Percentiles rank a stretch among this genome's conserved stretches.
Conservation (phyloP, 1,140 invertebrate species). For the Prorops nasuta region DNA sequence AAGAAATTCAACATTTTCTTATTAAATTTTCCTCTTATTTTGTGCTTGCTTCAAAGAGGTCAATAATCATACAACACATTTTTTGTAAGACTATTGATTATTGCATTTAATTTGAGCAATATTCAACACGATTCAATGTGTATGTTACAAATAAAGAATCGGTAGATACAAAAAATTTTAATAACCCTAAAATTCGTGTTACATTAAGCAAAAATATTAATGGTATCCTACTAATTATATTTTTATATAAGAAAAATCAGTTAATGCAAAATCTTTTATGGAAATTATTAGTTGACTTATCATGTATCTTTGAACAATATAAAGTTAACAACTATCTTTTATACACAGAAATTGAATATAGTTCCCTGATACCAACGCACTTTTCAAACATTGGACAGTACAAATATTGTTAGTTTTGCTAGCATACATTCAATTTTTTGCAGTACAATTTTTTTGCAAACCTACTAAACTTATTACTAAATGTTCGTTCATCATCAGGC, state of each 20-base stretch:
- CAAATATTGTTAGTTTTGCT: conserved; percentile 50
- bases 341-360: too few species aligned
- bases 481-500: background rate
- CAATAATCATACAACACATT: conserved; percentile 4
- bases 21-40: conserved; percentile 6
- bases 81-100: conserved; percentile 20
- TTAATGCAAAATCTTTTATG: too few species aligned
- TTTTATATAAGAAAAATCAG: too few species aligned
- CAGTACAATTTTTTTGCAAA: conserved; percentile 18
- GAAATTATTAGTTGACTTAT: too few species aligned
- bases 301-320: too few species aligned
- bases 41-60: too few species aligned
- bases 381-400: conserved; percentile 43
- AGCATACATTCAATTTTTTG: conserved; percentile 43
- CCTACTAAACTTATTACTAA: conserved; percentile 48
- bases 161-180: too few species aligned
- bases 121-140: conserved; percentile 14
- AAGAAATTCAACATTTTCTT: conserved; percentile 13
- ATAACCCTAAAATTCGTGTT: too few species aligned
- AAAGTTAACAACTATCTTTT: too few species aligned
- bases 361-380: conserved; percentile 53
- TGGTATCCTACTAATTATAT: too few species aligned
- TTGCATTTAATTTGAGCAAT: conserved; percentile 23
- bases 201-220: too few species aligned
- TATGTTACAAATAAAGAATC: too few species aligned